phyloP scores from a whole-genome alignment of 1,140 invertebrate species.

The Doryteuthis pealeii region DNA sequence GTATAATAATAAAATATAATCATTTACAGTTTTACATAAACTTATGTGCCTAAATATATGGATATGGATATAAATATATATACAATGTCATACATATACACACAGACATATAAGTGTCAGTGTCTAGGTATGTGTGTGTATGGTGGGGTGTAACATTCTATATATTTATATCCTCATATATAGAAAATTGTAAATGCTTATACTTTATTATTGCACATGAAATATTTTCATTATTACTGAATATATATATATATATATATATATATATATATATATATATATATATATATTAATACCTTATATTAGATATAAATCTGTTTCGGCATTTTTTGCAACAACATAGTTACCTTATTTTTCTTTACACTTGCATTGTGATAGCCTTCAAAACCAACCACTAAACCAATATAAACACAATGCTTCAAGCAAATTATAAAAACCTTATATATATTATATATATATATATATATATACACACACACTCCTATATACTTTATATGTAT shows the following conservation, averaged over 20 bases:
- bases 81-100: background rate
- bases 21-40: background rate
- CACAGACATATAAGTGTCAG: background rate
- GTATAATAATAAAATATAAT: background rate
- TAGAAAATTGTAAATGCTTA: background rate
- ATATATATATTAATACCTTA: no score
- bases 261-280: no score
- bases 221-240: no score
- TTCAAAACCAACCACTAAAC: no score
- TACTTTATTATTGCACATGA: no score
- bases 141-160: background rate
- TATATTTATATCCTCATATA: background rate
- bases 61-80: background rate
- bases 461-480: background rate
- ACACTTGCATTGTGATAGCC: no score
- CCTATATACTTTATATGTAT: background rate
- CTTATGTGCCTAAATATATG: background rate
- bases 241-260: no score
- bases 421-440: no score
- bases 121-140: background rate
- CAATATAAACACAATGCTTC: no score
- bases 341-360: no score
- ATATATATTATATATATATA: background rate
- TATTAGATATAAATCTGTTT: no score
- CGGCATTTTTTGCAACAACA: no score